Evolutionary conservation across 2,113 vertebrate genomes (phyloP).

Genomic region (Entomyzon cyanotis): DNA sequence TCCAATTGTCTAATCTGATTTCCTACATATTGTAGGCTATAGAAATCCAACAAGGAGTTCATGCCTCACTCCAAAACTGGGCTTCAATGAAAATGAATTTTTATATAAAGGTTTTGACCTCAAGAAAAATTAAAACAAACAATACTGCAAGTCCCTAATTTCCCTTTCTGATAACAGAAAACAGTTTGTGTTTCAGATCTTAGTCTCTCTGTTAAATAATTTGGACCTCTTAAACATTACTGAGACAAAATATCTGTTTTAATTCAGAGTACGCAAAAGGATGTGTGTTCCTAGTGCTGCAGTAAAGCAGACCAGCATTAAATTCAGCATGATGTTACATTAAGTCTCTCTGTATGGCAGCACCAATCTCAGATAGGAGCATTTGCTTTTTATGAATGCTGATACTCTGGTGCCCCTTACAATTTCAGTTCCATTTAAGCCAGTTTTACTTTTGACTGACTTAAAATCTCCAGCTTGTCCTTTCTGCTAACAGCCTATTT

Average conservation of each 20-base stretch:
- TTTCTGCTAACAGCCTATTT: constrained; percentile 1
- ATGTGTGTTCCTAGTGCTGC: neutral
- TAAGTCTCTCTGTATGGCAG: neutral
- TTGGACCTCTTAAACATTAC: neutral
- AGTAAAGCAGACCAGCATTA: neutral
- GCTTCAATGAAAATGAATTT: neutral
- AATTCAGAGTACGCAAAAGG: neutral
- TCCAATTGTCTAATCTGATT: neutral
- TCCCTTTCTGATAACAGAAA: neutral
- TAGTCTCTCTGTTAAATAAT: neutral
- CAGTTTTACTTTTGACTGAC: neutral
- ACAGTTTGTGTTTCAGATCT: neutral
- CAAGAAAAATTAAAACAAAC: neutral
- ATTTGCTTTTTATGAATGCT: neutral
- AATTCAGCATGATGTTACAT: neutral
- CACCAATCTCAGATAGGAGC: neutral
- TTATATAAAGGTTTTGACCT: neutral
- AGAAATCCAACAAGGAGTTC: neutral
- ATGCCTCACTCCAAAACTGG: neutral
- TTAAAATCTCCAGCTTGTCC: neutral
- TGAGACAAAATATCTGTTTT: neutral
- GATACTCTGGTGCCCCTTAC: neutral
- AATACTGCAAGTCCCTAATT: neutral
- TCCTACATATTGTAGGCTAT: neutral
- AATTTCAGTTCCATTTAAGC: neutral